Percentiles rank a stretch among this genome's conserved stretches.
Conservation (phyloP, 2,113 vertebrate species). For the Pteropus alecto region DNA sequence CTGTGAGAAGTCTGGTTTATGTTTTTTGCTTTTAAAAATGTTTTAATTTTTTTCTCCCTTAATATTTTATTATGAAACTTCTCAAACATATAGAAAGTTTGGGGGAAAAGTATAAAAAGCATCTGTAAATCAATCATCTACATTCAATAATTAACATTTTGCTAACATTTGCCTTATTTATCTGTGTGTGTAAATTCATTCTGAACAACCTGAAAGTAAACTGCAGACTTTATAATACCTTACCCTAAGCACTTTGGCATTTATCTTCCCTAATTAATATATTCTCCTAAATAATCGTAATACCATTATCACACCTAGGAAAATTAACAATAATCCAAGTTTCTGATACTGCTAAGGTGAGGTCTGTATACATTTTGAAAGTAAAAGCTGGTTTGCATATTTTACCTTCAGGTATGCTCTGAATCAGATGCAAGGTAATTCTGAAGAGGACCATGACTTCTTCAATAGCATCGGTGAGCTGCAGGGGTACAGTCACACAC, state of each 20-base stretch:
- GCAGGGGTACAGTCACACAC: rapidly evolving
- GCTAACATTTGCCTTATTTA: background rate
- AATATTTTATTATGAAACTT: constrained; percentile 3
- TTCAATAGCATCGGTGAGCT: background rate
- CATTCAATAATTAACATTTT: background rate
- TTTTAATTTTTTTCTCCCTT: background rate
- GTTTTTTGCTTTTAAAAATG: background rate
- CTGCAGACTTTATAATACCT: background rate
- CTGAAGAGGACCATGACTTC: background rate
- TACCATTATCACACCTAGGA: background rate
- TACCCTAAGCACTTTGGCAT: background rate
- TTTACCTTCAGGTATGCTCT: background rate
- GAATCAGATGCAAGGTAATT: background rate
- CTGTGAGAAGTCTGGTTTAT: background rate
- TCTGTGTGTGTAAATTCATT: background rate
- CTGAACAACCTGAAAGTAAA: background rate
- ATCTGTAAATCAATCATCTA: background rate
- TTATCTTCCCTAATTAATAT: background rate
- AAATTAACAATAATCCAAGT: background rate
- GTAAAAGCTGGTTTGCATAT: background rate
- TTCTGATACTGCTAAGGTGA: background rate
- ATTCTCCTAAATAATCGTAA: background rate
- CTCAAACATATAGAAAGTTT: background rate
- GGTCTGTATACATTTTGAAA: background rate
- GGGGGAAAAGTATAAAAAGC: background rate